These are phyloP conservation scores for Artibeus lituratus DNA, from an alignment of 2,797 vertebrate species.

Conservation along the genomic window DNA sequence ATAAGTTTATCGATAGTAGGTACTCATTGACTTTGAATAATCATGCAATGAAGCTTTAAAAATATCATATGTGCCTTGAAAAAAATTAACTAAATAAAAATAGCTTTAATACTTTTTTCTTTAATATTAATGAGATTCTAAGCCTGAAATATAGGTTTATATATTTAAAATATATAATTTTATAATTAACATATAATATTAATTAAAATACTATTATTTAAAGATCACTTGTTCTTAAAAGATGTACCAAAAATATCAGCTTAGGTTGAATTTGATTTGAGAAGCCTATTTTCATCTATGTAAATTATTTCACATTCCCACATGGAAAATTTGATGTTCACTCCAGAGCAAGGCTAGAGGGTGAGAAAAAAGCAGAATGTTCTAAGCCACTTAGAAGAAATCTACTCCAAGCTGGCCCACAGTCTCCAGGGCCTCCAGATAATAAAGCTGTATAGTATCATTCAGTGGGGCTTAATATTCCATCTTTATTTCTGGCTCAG, in stretches of 20 bases:
- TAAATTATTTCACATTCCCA: not conserved
- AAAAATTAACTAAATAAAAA: constrained; percentile 18
- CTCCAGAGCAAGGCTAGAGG: not conserved
- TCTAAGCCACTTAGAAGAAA: not conserved
- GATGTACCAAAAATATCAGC: not conserved
- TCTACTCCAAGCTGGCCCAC: not conserved
- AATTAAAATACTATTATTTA: too few relatives aligned
- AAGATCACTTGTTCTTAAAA: not conserved
- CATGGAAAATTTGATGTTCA: not conserved
- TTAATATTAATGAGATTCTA: not conserved
- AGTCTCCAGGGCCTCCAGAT: not conserved
- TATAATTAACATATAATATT: too few relatives aligned
- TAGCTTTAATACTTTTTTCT: not conserved
- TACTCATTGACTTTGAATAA: constrained; percentile 18
- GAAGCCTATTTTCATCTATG: not conserved
- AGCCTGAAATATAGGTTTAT: not conserved
- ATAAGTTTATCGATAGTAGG: not conserved
- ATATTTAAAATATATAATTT: not conserved
- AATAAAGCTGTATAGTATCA: not conserved
- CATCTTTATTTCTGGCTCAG: not conserved
- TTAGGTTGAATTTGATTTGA: not conserved
- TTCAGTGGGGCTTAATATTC: not conserved
- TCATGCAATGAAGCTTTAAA: not conserved
- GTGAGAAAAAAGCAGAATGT: not conserved
- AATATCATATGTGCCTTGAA: not conserved